These are phyloP conservation scores for Spheniscus mendiculus DNA, from an alignment of 2,113 vertebrate species.

Conservation along the genomic window DNA sequence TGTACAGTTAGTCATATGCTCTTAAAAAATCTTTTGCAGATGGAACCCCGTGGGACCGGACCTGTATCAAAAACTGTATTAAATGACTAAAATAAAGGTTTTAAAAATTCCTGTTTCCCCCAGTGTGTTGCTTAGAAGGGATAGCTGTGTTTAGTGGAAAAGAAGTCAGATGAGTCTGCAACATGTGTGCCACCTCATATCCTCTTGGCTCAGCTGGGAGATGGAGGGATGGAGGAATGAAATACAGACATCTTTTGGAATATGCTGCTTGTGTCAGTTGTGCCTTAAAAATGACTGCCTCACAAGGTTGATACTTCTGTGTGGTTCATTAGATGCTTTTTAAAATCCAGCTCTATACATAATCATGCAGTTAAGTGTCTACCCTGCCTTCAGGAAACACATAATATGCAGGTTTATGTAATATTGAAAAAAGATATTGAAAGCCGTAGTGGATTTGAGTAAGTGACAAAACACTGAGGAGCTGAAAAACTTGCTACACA, in stretches of 20 bases:
- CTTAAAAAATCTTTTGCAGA: slow-evolving; percentile 56
- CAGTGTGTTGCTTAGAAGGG: not conserved
- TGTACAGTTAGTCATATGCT: not conserved
- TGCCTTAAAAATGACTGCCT: not conserved
- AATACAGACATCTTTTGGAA: not conserved
- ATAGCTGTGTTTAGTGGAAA: not conserved
- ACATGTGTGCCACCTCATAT: not conserved
- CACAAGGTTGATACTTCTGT: not conserved
- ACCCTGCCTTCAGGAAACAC: not conserved
- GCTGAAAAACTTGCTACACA: not conserved
- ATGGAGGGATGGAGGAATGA: not conserved
- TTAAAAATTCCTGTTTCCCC: not conserved
- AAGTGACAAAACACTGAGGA: not conserved
- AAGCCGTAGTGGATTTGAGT: not conserved
- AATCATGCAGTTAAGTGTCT: not conserved
- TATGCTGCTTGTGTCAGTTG: not conserved
- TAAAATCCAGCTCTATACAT: not conserved
- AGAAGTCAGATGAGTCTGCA: not conserved
- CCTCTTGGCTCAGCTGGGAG: not conserved
- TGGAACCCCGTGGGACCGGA: slow-evolving; percentile 47
- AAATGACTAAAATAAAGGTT: slow-evolving; percentile 35
- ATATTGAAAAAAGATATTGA: not conserved
- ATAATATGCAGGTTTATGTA: not conserved
- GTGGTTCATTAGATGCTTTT: not conserved
- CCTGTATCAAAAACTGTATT: slow-evolving; percentile 8